Conservation (phyloP, 1,140 invertebrate species). For the Drosophila simulans region DNA sequence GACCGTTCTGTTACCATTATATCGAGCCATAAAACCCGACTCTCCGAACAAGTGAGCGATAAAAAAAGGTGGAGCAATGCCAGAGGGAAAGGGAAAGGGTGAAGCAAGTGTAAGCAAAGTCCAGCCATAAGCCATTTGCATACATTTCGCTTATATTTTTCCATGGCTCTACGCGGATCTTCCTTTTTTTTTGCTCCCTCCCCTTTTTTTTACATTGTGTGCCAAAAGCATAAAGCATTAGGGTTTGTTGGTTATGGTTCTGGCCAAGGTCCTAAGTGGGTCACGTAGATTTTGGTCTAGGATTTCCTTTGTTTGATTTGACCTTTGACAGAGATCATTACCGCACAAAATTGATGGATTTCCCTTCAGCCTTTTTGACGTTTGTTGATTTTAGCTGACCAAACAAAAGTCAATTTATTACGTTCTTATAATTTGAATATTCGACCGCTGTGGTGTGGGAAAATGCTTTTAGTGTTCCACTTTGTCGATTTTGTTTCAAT, state of each 20-base stretch:
- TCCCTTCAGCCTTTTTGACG: constrained; percentile 20
- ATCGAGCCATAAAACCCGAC: constrained; percentile 39
- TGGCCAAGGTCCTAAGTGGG: constrained; percentile 43
- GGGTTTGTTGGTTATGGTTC: constrained; percentile 6
- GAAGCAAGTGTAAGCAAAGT: constrained; percentile 71
- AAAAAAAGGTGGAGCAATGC: constrained; percentile 40
- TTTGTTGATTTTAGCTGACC: constrained; percentile 24
- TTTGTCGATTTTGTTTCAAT: too few species aligned
- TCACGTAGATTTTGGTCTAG: constrained; percentile 45
- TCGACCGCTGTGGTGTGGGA: not conserved
- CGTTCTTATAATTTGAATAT: constrained; percentile 27
- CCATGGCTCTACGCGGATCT: constrained; percentile 1
- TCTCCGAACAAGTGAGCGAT: constrained; percentile 50
- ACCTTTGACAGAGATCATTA: constrained; percentile 52
- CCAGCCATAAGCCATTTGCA: constrained; percentile 73
- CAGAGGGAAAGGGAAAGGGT: constrained; percentile 27
- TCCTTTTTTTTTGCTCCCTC: not conserved
- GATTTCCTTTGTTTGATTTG: constrained; percentile 52
- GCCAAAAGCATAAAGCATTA: constrained; percentile 42
- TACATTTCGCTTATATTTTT: constrained; percentile 61
- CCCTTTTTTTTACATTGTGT: constrained; percentile 15
- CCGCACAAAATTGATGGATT: constrained; percentile 49
- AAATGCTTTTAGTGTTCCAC: not conserved
- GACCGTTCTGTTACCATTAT: constrained; percentile 41
- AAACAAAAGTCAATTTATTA: constrained; percentile 36